Evolutionary conservation across 2,888 invertebrate genomes (phyloP), one percentile per base, ranked within the genome.

Genomic region (Hofmannophila pseudospretella): DNA sequence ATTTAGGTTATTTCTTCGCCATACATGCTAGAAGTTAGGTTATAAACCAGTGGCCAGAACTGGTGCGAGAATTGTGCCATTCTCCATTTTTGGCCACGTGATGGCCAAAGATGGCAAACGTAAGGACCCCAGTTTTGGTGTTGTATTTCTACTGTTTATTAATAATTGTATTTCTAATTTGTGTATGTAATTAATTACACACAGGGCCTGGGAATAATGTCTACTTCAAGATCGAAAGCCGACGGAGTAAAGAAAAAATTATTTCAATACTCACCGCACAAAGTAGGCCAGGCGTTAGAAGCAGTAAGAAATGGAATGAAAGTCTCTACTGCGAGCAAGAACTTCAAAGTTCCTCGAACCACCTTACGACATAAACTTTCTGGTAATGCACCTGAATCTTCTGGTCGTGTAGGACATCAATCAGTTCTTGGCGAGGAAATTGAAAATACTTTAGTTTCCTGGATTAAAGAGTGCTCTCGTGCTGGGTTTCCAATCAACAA

Each of bases 321-420:
- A 5, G 38, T 45, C 32, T 5, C 36, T 12, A 36, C 42, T 36
- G 42, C 42, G 12, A 45, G 45, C 20, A 40, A 25, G 36, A 22
- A 39, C 9, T 47, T 41, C 43, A 40, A 50, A 7, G 42, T 50
- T 9, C 49, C 49, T 39, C 39, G 46, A 38, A 44, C 44, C 22
- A 50, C 46, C 14, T 44, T 50, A 41, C 46, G 42, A 4, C 40
- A 47, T 22, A 50, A 50, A 47, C 9, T 46, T 42, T 42, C 47
- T 34, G 44, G 45, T 20, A 26, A 47, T 8, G 40, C 45, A 29
- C 45, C 49, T 36, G 47, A 50, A 49, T 50, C 48, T 36, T 50
- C 45, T 39, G 49, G 49, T 30, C 49, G 49, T 47, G 50, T 53
- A n/a, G 49, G 53, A 14, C 49, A 47, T n/a, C 47, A 53, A 19